Percentiles rank a stretch among this genome's conserved stretches.
phyloP scores from a whole-genome alignment of 1,140 invertebrate species.

The Diabrotica virgifera region DNA sequence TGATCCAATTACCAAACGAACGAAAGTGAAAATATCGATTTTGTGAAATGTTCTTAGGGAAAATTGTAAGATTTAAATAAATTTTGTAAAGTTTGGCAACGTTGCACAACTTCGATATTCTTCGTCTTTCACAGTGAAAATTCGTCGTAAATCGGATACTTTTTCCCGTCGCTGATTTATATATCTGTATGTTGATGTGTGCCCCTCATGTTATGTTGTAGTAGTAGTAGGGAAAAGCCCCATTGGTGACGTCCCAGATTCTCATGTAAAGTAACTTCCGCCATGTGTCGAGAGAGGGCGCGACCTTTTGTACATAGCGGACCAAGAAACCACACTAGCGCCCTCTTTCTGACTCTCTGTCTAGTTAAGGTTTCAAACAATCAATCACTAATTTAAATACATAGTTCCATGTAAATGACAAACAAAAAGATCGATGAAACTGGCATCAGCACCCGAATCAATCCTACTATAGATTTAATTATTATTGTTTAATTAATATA shows the following conservation, averaged over 20 bases:
- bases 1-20: no score
- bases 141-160: no score
- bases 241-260: neutral
- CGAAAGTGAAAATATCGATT: no score
- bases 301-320: conserved; percentile 45
- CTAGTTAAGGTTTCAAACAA: conserved; percentile 46
- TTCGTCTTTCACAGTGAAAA: no score
- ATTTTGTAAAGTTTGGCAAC: no score
- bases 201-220: conserved; percentile 32
- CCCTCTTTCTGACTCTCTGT: conserved; percentile 29
- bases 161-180: conserved; percentile 33
- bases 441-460: conserved; percentile 46
- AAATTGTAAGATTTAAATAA: no score
- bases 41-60: no score
- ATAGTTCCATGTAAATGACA: conserved; percentile 38
- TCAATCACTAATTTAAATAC: conserved; percentile 49
- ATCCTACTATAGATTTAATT: conserved; percentile 40
- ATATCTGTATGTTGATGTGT: conserved; percentile 42
- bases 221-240: conserved; percentile 11
- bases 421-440: conserved; percentile 30
- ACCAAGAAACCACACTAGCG: conserved; percentile 39
- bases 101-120: no score
- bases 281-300: conserved; percentile 38
- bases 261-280: conserved; percentile 43
- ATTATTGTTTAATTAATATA: conserved; percentile 44